phyloP scores from a whole-genome alignment of 2,888 invertebrate species.

The Monoplex corrugatus region DNA sequence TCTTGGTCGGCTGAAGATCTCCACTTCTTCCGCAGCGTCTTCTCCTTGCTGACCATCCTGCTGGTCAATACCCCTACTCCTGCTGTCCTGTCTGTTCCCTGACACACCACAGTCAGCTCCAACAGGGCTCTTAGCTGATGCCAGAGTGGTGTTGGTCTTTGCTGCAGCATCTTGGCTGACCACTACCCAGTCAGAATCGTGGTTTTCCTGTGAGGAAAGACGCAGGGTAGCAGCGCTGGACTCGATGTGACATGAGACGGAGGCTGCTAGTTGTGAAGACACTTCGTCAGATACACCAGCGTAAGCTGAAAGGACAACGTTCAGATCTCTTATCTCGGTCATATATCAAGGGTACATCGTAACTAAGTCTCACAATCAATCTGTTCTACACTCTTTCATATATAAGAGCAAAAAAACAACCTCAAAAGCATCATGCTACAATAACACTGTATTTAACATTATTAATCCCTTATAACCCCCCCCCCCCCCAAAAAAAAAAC shows the following conservation, averaged over 20 bases:
- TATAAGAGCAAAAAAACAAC: no score
- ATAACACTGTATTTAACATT: no score
- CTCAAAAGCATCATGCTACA: no score
- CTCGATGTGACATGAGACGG: slow-evolving; percentile 51
- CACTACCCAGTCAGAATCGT: slow-evolving; percentile 54
- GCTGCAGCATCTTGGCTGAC: slow-evolving; percentile 48
- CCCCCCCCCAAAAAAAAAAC: no score
- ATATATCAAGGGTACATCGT: no score
- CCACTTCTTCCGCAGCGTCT: slow-evolving; percentile 27
- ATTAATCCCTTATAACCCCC: no score
- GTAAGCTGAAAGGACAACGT: slow-evolving; percentile 81
- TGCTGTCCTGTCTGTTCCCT: no score
- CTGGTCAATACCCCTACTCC: neutral
- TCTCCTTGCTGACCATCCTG: neutral
- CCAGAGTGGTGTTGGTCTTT: slow-evolving; percentile 18
- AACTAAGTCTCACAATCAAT: no score
- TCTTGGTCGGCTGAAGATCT: slow-evolving; percentile 24
- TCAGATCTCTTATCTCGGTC: no score
- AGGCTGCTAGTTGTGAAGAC: slow-evolving; percentile 52
- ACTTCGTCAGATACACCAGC: slow-evolving; percentile 78
- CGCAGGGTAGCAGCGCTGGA: slow-evolving; percentile 45
- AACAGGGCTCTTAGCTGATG: neutral
- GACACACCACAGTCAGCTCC: no score
- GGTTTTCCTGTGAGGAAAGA: slow-evolving; percentile 46
- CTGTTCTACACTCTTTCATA: no score